Base-by-base conservation (phyloP, 2,888 invertebrate genomes). In the Pachymerium ferrugineum region DNA sequence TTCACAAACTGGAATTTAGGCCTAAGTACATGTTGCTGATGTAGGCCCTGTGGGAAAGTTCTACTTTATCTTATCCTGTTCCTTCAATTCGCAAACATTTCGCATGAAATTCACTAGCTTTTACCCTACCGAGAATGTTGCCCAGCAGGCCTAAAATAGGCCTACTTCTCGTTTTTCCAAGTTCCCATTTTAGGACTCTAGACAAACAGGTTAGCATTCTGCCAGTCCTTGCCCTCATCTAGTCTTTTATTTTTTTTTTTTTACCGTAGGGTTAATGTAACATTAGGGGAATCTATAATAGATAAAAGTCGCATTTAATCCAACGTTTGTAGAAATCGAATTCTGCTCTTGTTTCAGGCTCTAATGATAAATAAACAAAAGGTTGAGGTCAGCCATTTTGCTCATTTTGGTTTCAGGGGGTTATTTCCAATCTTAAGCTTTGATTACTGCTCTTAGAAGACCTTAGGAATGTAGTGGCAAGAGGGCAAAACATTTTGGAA, bases 191-290 rank as follows among this genome's bases (percentile, higher is more conserved):
- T 47, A 16, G 47, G 47, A 47, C 47, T 47, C 16, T 16, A 47
- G 47, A 47, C 47, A 47, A 47, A 47, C 47, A 47, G 47, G 47
- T 47, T 47, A 47, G 47, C 19, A 47, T 16, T 47, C 22, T 47
- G 47, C 47, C n/a, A 47, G 47, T 47, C 47, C 47, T 47, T 47
- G 47, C 47, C 47, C 47, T 47, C 47, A 47, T 47, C 47, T 42
- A n/a, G 42, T 42, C 6, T 47, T 16, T n/a, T n/a, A n/a, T n/a
- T n/a, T n/a, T n/a, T n/a, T n/a, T n/a, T n/a, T n/a, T 16, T 1
- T 47, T 16, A 1, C 1, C 6, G 16, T 19, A 47, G 47, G 47
- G 47, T 47, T 47, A 16, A 16, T 47, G 47, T n/a, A n/a, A 47
- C 6, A 16, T 8, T 16, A n/a, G 10, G 47, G 19, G 47, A 47